Base-by-base conservation (phyloP, 2,113 vertebrate genomes). In the Lepus timidus region DNA sequence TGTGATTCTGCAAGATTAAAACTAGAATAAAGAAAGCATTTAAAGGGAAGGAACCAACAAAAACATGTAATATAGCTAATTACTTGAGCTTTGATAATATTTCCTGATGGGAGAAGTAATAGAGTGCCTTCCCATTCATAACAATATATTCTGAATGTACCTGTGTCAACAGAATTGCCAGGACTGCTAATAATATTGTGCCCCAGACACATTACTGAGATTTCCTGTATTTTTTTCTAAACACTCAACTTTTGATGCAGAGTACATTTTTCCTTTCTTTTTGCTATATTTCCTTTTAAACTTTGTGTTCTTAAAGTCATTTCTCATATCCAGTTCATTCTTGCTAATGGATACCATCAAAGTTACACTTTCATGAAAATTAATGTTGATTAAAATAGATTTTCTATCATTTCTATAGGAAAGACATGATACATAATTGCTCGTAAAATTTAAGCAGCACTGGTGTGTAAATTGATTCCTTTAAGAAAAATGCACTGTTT, bases 341-440 rank as follows among this genome's bases (percentile, higher is more conserved):
- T 67, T 88, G 39, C 87, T 96, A 94, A 94, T 78, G 49, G 31
- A 85, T 61, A 91, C 65, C 31, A 88, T 49, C 52, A 75, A 94
- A 95, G 52, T 91, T 90, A 74, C 49, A 86, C 44, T 93, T 90
- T 92, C 80, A 89, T 91, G 82, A 64, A 96, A 90, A 93, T 94
- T 79, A 91, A 95, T 93, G 91, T 96, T 88, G 92, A 96, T 97
- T 94, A 96, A 97, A 96, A 97, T 95, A 86, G 94, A 97, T 96
- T 96, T 97, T 94, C 94, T 87, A 94, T 94, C 92, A 85, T 94
- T 95, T 94, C 90, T 85, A 74, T n/a, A 89, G 92, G 73, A 95
- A 97, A 94, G 91, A 93, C 76, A 82, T 68, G 93, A 95, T 91
- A 90, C 88, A 96, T 89, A 96, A 97, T 95, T 95, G 91, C 74